Evolutionary conservation across 2,113 vertebrate genomes (phyloP).

Genomic region (Charina bottae): DNA sequence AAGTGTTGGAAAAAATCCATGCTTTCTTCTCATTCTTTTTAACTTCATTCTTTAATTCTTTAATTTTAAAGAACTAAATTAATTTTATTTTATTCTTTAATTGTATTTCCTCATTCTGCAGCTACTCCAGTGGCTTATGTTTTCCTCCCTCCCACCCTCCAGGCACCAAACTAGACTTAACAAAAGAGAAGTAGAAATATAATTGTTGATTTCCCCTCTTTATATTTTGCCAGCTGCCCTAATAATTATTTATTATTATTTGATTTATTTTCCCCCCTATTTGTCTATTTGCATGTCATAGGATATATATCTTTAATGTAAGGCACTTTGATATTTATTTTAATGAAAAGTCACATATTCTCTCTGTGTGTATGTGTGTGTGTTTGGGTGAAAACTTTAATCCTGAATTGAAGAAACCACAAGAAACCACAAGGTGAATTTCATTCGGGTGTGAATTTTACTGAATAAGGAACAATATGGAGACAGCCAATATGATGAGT

Average conservation of each 20-base stretch:
- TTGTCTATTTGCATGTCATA: not conserved
- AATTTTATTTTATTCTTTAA: not conserved
- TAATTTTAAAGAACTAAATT: no score
- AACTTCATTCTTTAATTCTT: not conserved
- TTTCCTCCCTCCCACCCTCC: no score
- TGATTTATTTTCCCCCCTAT: not conserved
- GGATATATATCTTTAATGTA: not conserved
- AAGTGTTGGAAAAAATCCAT: not conserved
- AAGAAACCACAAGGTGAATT: not conserved
- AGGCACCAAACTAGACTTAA: not conserved
- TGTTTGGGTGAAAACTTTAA: not conserved
- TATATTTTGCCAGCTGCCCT: not conserved
- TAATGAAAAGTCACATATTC: not conserved
- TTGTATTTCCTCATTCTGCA: not conserved
- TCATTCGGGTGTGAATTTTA: not conserved
- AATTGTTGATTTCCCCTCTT: not conserved
- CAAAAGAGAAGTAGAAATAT: not conserved
- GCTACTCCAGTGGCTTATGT: not conserved
- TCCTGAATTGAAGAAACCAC: not conserved
- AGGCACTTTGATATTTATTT: not conserved
- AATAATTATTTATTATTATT: not conserved
- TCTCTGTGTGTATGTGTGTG: not conserved
- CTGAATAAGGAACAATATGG: not conserved
- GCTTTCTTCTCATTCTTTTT: not conserved
- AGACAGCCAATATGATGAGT: not conserved